phyloP scores from a whole-genome alignment of 2,888 invertebrate genomes.

The Agrotis exclamationis region DNA sequence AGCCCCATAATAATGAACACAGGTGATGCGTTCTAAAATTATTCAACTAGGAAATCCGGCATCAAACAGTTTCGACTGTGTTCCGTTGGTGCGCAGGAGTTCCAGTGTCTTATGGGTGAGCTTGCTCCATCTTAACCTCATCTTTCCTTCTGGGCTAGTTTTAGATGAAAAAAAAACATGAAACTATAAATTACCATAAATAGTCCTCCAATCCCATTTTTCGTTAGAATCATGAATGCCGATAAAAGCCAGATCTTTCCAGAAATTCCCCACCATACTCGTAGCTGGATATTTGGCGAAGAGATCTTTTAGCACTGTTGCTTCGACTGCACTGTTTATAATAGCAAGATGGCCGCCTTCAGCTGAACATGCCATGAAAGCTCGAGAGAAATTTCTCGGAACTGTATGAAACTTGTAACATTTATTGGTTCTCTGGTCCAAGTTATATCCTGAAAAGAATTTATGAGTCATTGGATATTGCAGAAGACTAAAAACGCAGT shows the following conservation, averaged over 20 bases:
- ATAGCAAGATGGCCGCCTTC: constrained; percentile 76
- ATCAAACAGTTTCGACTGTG: no score
- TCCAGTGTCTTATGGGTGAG: no score
- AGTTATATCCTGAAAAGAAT: constrained; percentile 67
- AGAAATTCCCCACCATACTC: constrained; percentile 53
- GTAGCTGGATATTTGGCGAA: constrained; percentile 63
- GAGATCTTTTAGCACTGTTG: constrained; percentile 63
- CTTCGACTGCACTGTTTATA: constrained; percentile 74
- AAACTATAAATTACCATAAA: constrained; percentile 65
- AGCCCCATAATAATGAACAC: no score
- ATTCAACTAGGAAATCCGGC: no score
- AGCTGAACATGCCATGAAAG: constrained; percentile 74
- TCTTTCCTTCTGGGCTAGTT: no score
- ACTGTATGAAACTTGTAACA: constrained; percentile 79
- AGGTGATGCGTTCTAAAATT: no score
- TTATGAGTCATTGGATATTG: not conserved
- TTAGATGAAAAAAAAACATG: not conserved
- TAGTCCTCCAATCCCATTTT: constrained; percentile 71
- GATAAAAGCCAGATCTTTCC: constrained; percentile 65
- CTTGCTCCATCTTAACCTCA: no score
- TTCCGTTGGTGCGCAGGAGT: no score
- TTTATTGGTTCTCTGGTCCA: constrained; percentile 69
- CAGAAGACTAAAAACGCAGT: no score
- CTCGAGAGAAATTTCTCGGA: constrained; percentile 72
- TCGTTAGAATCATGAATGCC: constrained; percentile 72